Percentiles rank a stretch among this genome's conserved stretches.
These are phyloP conservation scores for Agriopis aurantiaria DNA, from an alignment of 2,888 invertebrate species.

Conservation along the genomic window DNA sequence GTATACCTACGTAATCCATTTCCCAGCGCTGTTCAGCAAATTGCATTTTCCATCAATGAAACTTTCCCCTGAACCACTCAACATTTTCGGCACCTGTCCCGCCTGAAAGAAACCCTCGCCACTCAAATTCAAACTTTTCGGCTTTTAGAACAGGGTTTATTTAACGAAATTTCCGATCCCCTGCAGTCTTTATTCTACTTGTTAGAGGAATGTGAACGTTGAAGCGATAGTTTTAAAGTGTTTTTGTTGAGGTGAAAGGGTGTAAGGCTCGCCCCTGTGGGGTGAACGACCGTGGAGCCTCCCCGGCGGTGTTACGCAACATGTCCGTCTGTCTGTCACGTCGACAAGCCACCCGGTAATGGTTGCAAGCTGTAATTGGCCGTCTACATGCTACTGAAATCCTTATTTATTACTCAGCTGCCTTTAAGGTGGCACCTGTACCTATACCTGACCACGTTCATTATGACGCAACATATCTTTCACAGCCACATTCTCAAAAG, in stretches of 20 bases:
- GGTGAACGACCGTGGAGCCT: constrained; percentile 67
- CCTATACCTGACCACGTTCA: background rate
- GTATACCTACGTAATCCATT: background rate
- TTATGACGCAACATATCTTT: background rate
- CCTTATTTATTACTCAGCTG: constrained; percentile 31
- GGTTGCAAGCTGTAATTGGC: constrained; percentile 38
- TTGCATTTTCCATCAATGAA: constrained; percentile 29
- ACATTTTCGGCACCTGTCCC: constrained; percentile 23
- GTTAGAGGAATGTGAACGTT: constrained; percentile 27
- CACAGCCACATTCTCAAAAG: background rate
- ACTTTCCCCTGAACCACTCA: constrained; percentile 22
- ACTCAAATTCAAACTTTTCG: constrained; percentile 29
- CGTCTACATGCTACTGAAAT: constrained; percentile 32
- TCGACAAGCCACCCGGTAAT: constrained; percentile 56
- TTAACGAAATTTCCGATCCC: background rate
- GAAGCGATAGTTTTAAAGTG: constrained; percentile 38
- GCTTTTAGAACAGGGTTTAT: constrained; percentile 20
- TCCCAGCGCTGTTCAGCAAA: constrained; percentile 2
- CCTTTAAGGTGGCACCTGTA: constrained; percentile 7
- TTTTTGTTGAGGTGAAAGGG: constrained; percentile 31
- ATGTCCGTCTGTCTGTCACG: constrained; percentile 56
- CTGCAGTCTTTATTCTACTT: constrained; percentile 16
- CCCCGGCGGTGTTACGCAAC: constrained; percentile 60
- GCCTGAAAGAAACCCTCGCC: constrained; percentile 3
- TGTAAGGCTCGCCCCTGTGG: constrained; percentile 40